Evolutionary conservation across 2,113 vertebrate genomes (phyloP).

Genomic region (Chloroceryle aenea): DNA sequence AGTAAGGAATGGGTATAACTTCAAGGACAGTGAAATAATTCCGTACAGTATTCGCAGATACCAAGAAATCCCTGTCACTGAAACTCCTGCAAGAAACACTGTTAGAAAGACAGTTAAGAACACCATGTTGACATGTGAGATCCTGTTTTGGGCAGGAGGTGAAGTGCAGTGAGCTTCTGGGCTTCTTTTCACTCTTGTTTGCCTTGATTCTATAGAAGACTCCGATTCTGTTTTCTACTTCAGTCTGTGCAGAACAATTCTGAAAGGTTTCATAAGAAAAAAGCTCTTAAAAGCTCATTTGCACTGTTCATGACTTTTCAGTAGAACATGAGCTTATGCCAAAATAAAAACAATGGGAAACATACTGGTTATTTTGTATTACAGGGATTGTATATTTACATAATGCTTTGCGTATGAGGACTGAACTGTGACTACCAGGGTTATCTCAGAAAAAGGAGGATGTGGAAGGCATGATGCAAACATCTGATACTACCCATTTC

Average conservation of each 20-base stretch:
- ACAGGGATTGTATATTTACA: not conserved
- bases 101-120: not conserved
- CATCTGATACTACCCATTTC: not conserved
- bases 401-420: not conserved
- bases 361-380: not conserved
- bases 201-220: not conserved
- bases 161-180: not conserved
- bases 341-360: not conserved
- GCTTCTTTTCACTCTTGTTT: not conserved
- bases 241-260: not conserved
- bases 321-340: not conserved
- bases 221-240: not conserved
- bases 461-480: not conserved
- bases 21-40: not conserved
- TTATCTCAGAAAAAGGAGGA: not conserved
- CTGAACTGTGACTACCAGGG: not conserved
- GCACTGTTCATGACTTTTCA: not conserved
- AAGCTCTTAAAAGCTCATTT: not conserved
- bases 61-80: not conserved
- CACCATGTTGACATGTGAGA: not conserved
- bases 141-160: not conserved
- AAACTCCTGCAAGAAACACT: not conserved
- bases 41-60: not conserved
- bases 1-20: not conserved
- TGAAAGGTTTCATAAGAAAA: not conserved